phyloP scores from a whole-genome alignment of 2,888 invertebrate species.

The Erebia aethiops region DNA sequence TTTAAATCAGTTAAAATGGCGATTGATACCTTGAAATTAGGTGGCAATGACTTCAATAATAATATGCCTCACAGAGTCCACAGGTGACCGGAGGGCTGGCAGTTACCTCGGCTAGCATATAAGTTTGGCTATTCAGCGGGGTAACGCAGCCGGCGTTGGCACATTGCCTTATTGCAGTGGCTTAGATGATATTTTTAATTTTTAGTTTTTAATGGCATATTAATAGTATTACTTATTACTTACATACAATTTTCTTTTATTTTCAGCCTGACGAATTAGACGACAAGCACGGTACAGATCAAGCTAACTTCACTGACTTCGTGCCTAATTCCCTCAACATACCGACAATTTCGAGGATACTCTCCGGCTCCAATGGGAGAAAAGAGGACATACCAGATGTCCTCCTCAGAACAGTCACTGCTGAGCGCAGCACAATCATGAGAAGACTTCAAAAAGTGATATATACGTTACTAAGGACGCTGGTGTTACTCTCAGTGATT shows the following conservation, averaged over 20 bases:
- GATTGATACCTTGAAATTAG: no score
- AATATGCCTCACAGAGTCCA: no score
- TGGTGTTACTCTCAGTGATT: constrained; percentile 73
- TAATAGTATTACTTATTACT: background rate
- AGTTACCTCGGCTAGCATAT: no score
- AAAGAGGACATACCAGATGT: constrained; percentile 92
- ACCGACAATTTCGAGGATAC: constrained; percentile 92
- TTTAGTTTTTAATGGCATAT: no score
- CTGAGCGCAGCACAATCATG: constrained; percentile 75
- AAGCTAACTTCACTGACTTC: constrained; percentile 84
- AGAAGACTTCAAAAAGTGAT: constrained; percentile 74
- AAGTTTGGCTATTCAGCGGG: no score
- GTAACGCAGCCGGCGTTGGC: no score
- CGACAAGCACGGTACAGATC: constrained; percentile 72
- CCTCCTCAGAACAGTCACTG: constrained; percentile 86
- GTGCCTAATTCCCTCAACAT: constrained; percentile 88
- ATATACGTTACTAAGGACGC: constrained; percentile 71
- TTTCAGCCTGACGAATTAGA: constrained; percentile 77
- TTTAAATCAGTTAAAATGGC: no score
- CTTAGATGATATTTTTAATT: no score
- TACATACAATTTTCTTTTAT: constrained; percentile 13
- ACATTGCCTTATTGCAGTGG: no score
- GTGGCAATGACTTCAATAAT: no score
- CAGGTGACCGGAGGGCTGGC: no score
- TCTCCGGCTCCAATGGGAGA: constrained; percentile 93